Evolutionary conservation across 1,140 invertebrate species (phyloP).

Genomic region (fruit fly (Drosophila melanogaster)): Release_6_plus_ISO1_MT NT_037436.4:15257501-15258000

Average conservation of each 20-base stretch:
- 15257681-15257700: no score
- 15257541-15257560: slow-evolving; percentile 28
- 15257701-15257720: no score
- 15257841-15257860: slow-evolving; percentile 32
- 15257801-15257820: slow-evolving; percentile 54
- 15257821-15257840: slow-evolving; percentile 23
- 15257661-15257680: no score
- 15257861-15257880: background rate
- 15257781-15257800: slow-evolving; percentile 34
- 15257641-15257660: background rate
- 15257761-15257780: slow-evolving; percentile 25
- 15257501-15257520: slow-evolving; percentile 41
- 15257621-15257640: slow-evolving; percentile 1
- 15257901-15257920: slow-evolving; percentile 76
- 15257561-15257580: slow-evolving; percentile 57
- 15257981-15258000: slow-evolving; percentile 51
- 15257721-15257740: background rate
- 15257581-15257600: slow-evolving; percentile 81
- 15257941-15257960: slow-evolving; percentile 77
- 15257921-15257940: slow-evolving; percentile 82
- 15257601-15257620: slow-evolving; percentile 51
- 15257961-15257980: slow-evolving; percentile 20
- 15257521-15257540: slow-evolving; percentile 3
- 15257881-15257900: background rate
- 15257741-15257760: slow-evolving; percentile 5